These are phyloP conservation scores for Sinocyclocheilus rhinocerous DNA, from an alignment of 2,113 vertebrate species.

Conservation along the genomic window DNA sequence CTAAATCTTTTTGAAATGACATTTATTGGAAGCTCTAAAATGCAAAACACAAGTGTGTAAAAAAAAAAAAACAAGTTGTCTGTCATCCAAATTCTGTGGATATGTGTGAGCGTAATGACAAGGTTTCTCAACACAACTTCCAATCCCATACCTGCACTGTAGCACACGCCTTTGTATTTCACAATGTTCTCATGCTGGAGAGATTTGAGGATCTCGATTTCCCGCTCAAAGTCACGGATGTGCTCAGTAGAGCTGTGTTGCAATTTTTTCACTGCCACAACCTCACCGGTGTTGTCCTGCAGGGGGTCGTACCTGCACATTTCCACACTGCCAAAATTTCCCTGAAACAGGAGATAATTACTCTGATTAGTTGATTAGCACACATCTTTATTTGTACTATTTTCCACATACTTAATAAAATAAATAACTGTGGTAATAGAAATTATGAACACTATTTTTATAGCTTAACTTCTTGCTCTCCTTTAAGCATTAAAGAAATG, in stretches of 20 bases:
- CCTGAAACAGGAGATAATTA: conserved; percentile 69
- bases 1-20: background rate
- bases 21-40: background rate
- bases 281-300: conserved; percentile 95
- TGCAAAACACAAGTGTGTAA: background rate
- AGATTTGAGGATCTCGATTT: conserved; percentile 97
- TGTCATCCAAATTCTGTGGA: background rate
- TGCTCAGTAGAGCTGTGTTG: conserved; percentile 96
- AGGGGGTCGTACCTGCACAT: conserved; percentile 97
- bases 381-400: background rate
- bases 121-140: background rate
- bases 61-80: background rate
- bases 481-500: background rate
- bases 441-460: background rate
- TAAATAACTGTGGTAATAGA: background rate
- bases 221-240: conserved; percentile 93
- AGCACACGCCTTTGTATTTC: conserved; percentile 97
- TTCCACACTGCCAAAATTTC: conserved; percentile 98
- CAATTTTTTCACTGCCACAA: conserved; percentile 97
- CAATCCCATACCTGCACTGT: conserved; percentile 86
- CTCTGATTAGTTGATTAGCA: background rate
- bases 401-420: background rate
- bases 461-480: background rate
- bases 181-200: conserved; percentile 99
- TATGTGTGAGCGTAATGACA: background rate